phyloP scores from a whole-genome alignment of 2,888 invertebrate genomes.

The Ectemnius cavifrons region DNA sequence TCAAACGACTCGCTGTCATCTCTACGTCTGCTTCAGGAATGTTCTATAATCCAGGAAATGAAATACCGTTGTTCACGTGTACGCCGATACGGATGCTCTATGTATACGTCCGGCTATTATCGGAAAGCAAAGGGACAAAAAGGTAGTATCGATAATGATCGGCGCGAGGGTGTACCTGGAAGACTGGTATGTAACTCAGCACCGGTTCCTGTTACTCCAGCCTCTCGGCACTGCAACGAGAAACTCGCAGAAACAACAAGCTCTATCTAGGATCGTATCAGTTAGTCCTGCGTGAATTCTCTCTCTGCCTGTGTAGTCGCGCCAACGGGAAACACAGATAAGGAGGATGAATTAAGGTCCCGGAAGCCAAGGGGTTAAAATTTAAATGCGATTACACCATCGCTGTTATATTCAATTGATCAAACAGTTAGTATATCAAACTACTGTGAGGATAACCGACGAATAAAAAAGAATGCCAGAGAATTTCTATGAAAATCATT shows the following conservation, averaged over 20 bases:
- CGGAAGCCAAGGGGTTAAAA: constrained; percentile 20
- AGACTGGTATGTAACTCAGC: constrained; percentile 28
- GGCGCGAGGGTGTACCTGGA: constrained; percentile 14
- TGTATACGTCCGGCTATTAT: no score
- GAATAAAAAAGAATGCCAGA: constrained; percentile 13
- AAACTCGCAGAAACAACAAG: constrained; percentile 14
- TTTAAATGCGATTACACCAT: constrained; percentile 32
- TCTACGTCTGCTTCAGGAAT: no score
- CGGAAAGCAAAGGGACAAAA: constrained; percentile 3
- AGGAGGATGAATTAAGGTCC: constrained; percentile 54
- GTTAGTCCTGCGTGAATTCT: background rate
- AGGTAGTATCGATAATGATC: background rate
- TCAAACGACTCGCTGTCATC: no score
- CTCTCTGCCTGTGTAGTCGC: constrained; percentile 29
- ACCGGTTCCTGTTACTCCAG: constrained; percentile 12
- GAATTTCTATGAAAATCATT: constrained; percentile 13
- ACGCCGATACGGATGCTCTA: no score
- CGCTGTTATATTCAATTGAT: constrained; percentile 39
- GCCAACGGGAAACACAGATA: constrained; percentile 42
- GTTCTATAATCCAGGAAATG: no score
- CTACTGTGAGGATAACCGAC: background rate
- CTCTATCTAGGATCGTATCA: background rate
- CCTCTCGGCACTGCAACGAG: constrained; percentile 34
- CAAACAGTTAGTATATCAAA: background rate
- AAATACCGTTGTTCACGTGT: no score